These are phyloP conservation scores for Poeciliopsis presidionis DNA, from an alignment of 2,797 vertebrate species.

Conservation along the genomic window DNA sequence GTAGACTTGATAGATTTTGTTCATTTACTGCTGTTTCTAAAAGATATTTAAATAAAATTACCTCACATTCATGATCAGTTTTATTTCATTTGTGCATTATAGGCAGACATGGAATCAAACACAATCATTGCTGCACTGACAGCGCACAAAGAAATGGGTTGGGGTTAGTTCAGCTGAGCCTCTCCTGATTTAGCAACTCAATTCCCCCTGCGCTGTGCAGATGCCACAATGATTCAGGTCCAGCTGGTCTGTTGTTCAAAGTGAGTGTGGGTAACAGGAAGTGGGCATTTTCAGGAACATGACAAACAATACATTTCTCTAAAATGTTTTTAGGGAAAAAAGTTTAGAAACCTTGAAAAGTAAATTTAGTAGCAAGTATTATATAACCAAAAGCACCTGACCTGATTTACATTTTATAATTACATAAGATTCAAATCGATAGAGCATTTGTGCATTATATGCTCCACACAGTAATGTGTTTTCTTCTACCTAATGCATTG, in stretches of 20 bases:
- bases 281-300: constrained; percentile 8
- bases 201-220: constrained; percentile 43
- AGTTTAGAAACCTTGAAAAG: constrained; percentile 7
- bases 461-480: neutral
- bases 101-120: constrained; percentile 18
- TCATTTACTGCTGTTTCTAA: constrained; percentile 41
- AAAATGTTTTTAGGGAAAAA: constrained; percentile 25
- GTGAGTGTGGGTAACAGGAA: neutral
- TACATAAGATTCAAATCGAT: constrained; percentile 24
- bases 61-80: constrained; percentile 16
- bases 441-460: neutral
- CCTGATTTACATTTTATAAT: constrained; percentile 8
- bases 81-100: neutral
- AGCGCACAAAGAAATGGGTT: constrained; percentile 10
- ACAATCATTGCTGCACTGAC: constrained; percentile 16
- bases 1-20: constrained; percentile 55
- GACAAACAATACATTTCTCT: constrained; percentile 26
- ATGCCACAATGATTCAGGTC: constrained; percentile 64
- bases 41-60: constrained; percentile 75
- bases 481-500: constrained; percentile 14
- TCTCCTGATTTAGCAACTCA: constrained; percentile 48
- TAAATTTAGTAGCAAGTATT: constrained; percentile 4
- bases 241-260: constrained; percentile 54
- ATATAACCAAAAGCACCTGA: constrained; percentile 22
- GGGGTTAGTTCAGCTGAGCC: constrained; percentile 32